phyloP scores from a whole-genome alignment of 1,140 invertebrate species.

The Formica exsecta region DNA sequence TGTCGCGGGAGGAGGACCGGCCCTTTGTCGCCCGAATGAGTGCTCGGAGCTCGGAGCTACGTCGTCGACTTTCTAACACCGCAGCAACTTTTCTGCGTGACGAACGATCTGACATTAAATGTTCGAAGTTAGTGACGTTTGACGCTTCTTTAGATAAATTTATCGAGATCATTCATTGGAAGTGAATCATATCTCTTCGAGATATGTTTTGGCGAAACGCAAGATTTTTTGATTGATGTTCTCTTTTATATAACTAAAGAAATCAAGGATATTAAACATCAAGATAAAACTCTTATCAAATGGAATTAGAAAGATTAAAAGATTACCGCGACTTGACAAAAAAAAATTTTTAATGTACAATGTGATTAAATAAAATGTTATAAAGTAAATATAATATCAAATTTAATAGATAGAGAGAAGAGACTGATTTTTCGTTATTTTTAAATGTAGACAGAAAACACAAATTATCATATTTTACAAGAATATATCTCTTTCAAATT shows the following conservation, averaged over 20 bases:
- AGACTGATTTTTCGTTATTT: not conserved
- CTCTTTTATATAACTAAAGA: not conserved
- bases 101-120: slow-evolving; percentile 2
- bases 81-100: slow-evolving; percentile 21
- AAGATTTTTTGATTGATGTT: not conserved
- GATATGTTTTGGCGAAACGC: not conserved
- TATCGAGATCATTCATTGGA: not conserved
- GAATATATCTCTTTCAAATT: not conserved
- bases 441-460: not conserved
- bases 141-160: not conserved
- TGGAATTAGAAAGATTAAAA: not conserved
- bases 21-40: slow-evolving; percentile 67
- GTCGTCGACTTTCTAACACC: slow-evolving; percentile 50
- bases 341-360: not conserved
- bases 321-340: not conserved
- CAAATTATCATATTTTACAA: not conserved
- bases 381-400: not conserved
- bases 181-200: not conserved
- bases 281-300: not conserved
- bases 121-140: slow-evolving; percentile 20
- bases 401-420: not conserved
- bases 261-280: not conserved
- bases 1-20: not conserved
- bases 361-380: not conserved
- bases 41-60: slow-evolving; percentile 22